A percentile compares a stretch with the other conserved stretches of the same genome.
Conservation (phyloP, 2,888 invertebrate genomes). For the Kuschelorhynchus macadamiae region DNA sequence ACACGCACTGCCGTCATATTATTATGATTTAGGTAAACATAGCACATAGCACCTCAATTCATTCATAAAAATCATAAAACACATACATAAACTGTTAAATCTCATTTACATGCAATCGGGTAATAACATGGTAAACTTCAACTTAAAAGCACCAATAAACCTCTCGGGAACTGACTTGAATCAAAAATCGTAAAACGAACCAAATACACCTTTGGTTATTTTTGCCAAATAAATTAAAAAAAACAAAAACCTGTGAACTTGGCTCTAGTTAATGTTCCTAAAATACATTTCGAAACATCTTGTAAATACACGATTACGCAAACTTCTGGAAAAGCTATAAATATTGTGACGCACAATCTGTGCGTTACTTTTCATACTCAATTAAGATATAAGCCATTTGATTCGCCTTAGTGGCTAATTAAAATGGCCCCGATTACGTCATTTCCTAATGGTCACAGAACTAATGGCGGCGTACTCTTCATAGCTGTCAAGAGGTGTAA, state of each 20-base stretch:
- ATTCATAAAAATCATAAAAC: too few relatives aligned
- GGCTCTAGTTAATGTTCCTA: slow-evolving; percentile 31
- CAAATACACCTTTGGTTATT: too few relatives aligned
- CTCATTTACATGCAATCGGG: too few relatives aligned
- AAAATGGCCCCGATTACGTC: not conserved
- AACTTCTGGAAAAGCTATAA: slow-evolving; percentile 26
- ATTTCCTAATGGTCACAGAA: not conserved
- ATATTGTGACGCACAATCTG: slow-evolving; percentile 25
- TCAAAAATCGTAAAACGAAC: too few relatives aligned
- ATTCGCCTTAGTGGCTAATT: not conserved
- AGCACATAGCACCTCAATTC: too few relatives aligned
- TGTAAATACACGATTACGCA: slow-evolving; percentile 30
- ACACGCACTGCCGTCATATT: too few relatives aligned
- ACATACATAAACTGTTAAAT: too few relatives aligned
- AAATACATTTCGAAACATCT: slow-evolving; percentile 29
- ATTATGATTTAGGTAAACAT: too few relatives aligned
- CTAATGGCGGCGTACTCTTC: not conserved
- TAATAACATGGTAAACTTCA: too few relatives aligned
- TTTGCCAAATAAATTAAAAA: too few relatives aligned
- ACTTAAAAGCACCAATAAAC: too few relatives aligned
- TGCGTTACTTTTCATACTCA: slow-evolving; percentile 25
- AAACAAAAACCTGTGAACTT: slow-evolving; percentile 32
- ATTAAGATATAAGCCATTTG: slow-evolving; percentile 11
- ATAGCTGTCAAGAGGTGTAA: slow-evolving; percentile 1
- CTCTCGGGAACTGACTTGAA: too few relatives aligned